Percentiles rank a stretch among this genome's conserved stretches.
Evolutionary conservation across 2,113 vertebrate species (phyloP).

Genomic region (Oryzias javanicus): DNA sequence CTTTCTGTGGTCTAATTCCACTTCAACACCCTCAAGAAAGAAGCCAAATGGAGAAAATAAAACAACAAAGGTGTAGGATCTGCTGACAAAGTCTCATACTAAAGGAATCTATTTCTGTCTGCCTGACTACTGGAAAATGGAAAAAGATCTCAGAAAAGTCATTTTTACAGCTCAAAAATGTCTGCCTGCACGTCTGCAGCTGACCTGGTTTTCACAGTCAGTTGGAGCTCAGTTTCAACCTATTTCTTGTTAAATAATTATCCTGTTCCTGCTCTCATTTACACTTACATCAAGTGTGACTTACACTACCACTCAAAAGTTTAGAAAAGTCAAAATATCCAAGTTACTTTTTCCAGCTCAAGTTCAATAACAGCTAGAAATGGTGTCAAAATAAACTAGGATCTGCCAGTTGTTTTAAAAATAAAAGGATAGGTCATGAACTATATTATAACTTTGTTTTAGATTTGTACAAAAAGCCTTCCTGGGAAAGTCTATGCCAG

Average conservation of each 20-base stretch:
- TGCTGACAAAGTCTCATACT: conserved; percentile 41
- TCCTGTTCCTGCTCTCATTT: neutral
- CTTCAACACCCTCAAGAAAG: conserved; percentile 13
- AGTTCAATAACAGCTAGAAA: no score
- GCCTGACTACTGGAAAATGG: conserved; percentile 27
- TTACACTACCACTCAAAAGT: neutral
- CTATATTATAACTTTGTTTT: no score
- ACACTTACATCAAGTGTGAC: neutral
- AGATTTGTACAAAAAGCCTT: no score
- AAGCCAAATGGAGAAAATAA: neutral
- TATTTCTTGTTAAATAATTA: neutral
- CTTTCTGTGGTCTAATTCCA: conserved; percentile 5
- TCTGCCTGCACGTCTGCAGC: conserved; percentile 28
- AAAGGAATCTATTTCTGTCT: conserved; percentile 51
- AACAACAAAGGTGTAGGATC: conserved; percentile 23
- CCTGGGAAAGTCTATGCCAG: no score
- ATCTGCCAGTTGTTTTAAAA: no score
- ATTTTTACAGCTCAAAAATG: conserved; percentile 7
- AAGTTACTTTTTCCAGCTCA: no score
- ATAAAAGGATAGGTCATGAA: no score
- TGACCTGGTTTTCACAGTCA: conserved; percentile 42
- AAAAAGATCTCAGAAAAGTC: conserved; percentile 24
- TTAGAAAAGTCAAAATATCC: neutral
- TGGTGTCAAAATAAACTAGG: no score
- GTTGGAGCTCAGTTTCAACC: conserved; percentile 5